phyloP scores from a whole-genome alignment of 2,888 invertebrate species.

The Plebejus anna region DNA sequence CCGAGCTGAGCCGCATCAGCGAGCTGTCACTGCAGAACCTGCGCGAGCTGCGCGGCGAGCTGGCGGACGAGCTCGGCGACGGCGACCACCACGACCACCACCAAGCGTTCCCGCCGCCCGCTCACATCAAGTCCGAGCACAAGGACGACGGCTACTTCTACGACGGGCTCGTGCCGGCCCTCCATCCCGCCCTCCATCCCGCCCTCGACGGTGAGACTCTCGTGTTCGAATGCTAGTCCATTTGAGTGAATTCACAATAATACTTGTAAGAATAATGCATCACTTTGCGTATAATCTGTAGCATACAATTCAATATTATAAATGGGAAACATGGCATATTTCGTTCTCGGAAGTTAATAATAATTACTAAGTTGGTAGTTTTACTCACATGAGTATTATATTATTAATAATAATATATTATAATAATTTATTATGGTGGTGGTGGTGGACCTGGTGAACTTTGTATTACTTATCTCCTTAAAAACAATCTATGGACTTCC shows the following conservation, averaged over 20 bases:
- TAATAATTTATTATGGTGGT: too few relatives aligned
- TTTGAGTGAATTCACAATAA: not conserved
- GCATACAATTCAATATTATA: too few relatives aligned
- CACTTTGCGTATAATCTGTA: too few relatives aligned
- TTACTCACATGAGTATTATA: too few relatives aligned
- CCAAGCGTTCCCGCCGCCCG: conserved; percentile 55
- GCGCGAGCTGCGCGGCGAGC: conserved; percentile 15
- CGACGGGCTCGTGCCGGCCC: conserved; percentile 55
- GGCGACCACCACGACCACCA: conserved; percentile 41
- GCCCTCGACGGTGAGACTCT: conserved; percentile 51
- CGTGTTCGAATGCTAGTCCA: not conserved
- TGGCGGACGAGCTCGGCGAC: not conserved
- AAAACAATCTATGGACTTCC: too few relatives aligned
- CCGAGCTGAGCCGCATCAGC: conserved; percentile 40
- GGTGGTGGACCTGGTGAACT: too few relatives aligned
- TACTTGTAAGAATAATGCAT: too few relatives aligned
- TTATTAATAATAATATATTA: too few relatives aligned
- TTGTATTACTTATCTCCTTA: too few relatives aligned
- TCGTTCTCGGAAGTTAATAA: too few relatives aligned
- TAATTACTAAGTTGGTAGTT: too few relatives aligned
- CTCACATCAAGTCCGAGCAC: conserved; percentile 68
- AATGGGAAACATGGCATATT: too few relatives aligned
- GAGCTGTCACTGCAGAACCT: conserved; percentile 35
- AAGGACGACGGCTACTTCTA: conserved; percentile 71
- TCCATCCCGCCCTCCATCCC: conserved; percentile 47